A percentile compares a stretch with the other conserved stretches of the same genome.
Evolutionary conservation across 2,888 invertebrate genomes (phyloP).

Genomic region (Phasia obesa): DNA sequence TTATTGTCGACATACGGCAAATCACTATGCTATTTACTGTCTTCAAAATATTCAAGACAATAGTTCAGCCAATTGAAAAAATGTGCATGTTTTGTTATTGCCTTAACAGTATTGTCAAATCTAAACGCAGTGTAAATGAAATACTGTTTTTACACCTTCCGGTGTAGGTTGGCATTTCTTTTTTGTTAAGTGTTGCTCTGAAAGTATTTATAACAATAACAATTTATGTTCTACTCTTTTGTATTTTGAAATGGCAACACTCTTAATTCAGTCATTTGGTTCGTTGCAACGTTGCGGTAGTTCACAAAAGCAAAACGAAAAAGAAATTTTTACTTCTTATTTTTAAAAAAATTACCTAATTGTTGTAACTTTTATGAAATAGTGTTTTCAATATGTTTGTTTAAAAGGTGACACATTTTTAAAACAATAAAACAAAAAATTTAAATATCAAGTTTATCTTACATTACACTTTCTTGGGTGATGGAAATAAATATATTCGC

Average conservation of each 20-base stretch:
- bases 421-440: constrained; percentile 29
- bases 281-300: constrained; percentile 72
- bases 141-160: too few relatives aligned
- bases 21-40: too few relatives aligned
- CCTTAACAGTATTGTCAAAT: too few relatives aligned
- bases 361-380: constrained; percentile 46
- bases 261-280: constrained; percentile 59
- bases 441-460: constrained; percentile 53
- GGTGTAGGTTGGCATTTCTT: constrained; percentile 8
- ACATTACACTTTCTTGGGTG: constrained; percentile 50
- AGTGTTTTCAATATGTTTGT: constrained; percentile 51
- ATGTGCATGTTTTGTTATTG: too few relatives aligned
- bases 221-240: background rate
- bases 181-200: background rate
- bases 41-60: too few relatives aligned
- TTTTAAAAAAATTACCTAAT: constrained; percentile 67
- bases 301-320: constrained; percentile 63
- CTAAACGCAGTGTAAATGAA: too few relatives aligned
- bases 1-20: too few relatives aligned
- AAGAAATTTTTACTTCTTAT: constrained; percentile 64
- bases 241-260: constrained; percentile 29
- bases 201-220: too few relatives aligned
- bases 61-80: too few relatives aligned
- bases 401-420: constrained; percentile 66
- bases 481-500: constrained; percentile 60